A percentile compares a stretch with the other conserved stretches of the same genome.
These are phyloP conservation scores for Sebastiscus tertius DNA, from an alignment of 2,797 vertebrate genomes.

Conservation along the genomic window DNA sequence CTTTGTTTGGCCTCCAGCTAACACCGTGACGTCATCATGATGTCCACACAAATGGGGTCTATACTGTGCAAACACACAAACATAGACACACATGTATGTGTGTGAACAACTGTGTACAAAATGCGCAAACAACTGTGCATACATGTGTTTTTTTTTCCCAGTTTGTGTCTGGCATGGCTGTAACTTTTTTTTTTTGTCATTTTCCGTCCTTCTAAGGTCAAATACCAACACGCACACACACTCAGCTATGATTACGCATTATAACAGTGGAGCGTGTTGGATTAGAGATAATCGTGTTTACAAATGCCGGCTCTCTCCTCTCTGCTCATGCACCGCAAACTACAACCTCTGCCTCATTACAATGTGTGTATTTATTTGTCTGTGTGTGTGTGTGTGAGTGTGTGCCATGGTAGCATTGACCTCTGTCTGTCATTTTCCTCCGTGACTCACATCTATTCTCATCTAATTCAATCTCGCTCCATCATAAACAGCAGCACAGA, in stretches of 20 bases:
- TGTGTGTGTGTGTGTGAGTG: constrained; percentile 10
- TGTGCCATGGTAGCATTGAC: neutral
- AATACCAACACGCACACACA: constrained; percentile 9
- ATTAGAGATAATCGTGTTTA: constrained; percentile 66
- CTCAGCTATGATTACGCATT: constrained; percentile 14
- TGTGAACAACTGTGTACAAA: neutral
- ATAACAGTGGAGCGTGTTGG: constrained; percentile 35
- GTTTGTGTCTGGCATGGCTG: neutral
- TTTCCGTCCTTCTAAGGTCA: constrained; percentile 24
- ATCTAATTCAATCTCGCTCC: constrained; percentile 27
- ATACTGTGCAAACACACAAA: neutral
- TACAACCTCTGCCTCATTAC: constrained; percentile 36
- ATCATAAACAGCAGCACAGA: constrained; percentile 1
- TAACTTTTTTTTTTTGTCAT: neutral
- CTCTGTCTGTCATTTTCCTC: constrained; percentile 19
- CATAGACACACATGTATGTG: neutral
- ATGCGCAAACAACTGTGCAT: neutral
- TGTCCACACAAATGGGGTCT: too few relatives aligned
- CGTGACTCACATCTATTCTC: constrained; percentile 23
- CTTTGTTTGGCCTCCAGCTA: too few relatives aligned
- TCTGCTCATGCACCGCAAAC: constrained; percentile 33
- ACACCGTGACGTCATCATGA: too few relatives aligned
- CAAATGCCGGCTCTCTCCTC: constrained; percentile 25
- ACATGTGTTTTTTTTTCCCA: neutral
- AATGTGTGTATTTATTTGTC: constrained; percentile 25